A percentile compares a stretch with the other conserved stretches of the same genome.
Conservation (phyloP, 2,888 invertebrate genomes). For the Tribolium freemani region DNA sequence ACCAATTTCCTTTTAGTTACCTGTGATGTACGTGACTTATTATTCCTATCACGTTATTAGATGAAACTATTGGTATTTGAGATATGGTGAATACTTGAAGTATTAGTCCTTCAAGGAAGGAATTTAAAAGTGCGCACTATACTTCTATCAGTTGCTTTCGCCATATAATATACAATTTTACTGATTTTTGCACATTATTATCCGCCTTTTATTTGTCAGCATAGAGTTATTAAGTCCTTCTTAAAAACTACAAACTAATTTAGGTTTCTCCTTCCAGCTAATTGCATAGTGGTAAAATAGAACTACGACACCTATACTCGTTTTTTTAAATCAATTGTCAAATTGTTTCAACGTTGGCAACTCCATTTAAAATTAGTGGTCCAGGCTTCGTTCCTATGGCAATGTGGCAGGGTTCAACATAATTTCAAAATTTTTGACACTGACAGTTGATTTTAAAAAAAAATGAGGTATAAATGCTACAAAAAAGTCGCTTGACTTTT, state of each 20-base stretch:
- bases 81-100: neutral
- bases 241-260: neutral
- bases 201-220: neutral
- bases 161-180: neutral
- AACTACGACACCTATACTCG: too few species aligned
- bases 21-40: neutral
- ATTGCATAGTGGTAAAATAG: too few species aligned
- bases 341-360: too few species aligned
- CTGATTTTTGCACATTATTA: neutral
- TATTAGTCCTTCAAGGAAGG: neutral
- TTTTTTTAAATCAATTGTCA: too few species aligned
- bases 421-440: too few species aligned
- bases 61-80: neutral
- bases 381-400: too few species aligned
- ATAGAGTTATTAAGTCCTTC: neutral
- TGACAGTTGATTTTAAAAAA: too few species aligned
- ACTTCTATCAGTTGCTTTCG: neutral
- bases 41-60: neutral
- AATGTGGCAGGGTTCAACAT: too few species aligned
- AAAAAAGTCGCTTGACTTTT: too few species aligned
- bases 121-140: neutral
- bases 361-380: too few species aligned
- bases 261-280: neutral
- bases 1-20: neutral
- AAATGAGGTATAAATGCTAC: too few species aligned